Evolutionary conservation across 2,797 vertebrate genomes (phyloP).

Genomic region (Enteromius fasciolatus): DNA sequence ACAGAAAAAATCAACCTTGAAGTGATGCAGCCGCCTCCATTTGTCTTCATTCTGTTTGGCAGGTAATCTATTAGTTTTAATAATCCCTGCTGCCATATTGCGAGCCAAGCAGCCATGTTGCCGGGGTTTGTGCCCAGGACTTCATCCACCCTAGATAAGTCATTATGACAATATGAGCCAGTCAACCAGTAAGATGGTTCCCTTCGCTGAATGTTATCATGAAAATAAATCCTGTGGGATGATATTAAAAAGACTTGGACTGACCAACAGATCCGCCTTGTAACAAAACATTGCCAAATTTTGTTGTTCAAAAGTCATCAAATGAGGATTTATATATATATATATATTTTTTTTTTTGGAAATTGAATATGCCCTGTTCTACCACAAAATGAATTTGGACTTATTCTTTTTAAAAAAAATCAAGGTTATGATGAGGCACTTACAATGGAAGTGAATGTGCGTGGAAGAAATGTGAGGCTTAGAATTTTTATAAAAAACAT

Average conservation of each 20-base stretch:
- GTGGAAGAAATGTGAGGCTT: background rate
- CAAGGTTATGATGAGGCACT: background rate
- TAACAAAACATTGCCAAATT: background rate
- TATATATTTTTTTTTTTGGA: background rate
- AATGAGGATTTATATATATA: background rate
- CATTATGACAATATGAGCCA: constrained; percentile 43
- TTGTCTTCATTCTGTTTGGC: constrained; percentile 64
- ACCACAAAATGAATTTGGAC: background rate
- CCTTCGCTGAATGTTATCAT: constrained; percentile 28
- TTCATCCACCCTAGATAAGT: constrained; percentile 44
- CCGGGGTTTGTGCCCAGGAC: constrained; percentile 47
- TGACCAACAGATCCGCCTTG: constrained; percentile 14
- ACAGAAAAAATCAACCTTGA: constrained; percentile 59
- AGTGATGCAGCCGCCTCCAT: constrained; percentile 60
- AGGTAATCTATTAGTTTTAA: constrained; percentile 66
- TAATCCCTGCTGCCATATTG: constrained; percentile 58
- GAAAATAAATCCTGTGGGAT: constrained; percentile 43
- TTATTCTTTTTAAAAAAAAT: background rate
- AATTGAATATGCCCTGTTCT: background rate
- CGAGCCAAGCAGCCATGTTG: constrained; percentile 49
- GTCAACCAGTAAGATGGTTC: constrained; percentile 25
- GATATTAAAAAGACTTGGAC: constrained; percentile 17
- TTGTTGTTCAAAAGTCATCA: constrained; percentile 1
- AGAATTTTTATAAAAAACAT: background rate
- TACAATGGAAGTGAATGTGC: background rate